Evolutionary conservation across 2,113 vertebrate genomes (phyloP), one percentile per base, ranked within the genome.

Genomic region (Lophura nycthemera): DNA sequence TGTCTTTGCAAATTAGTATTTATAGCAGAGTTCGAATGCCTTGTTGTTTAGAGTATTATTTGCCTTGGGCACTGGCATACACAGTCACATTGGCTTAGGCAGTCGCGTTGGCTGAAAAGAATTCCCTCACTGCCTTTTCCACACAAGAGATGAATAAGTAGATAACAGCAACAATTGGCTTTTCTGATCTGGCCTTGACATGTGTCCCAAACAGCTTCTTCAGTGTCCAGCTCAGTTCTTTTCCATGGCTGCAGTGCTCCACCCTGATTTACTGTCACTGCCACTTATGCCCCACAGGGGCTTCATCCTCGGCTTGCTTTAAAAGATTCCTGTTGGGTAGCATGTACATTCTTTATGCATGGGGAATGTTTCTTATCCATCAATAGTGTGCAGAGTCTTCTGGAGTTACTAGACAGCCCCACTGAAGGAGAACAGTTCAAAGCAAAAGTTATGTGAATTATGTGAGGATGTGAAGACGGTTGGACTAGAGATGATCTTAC

Each of bases 51-150:
- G 80, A 96, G 77, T 54, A 61, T 74, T 85, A 25, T 92, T 89
- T 95, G 95, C 96, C 96, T 92, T 88, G 85, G 93, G 96, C 95
- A 92, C 85, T 95, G 96, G 92, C 83, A 92, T 82, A 11, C 21
- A 52, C 27, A 25, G 29, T 64, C 36, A 64, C 52, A 32, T 56
- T 57, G 71, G 47, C 47, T 78, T 42, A 84, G 92, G 40, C 86
- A 64, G 69, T 81, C 16, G 6, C 13, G 27, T 96, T 96, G 93
- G 93, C 93, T 69, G 77, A 88, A 94, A 92, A 95, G 86, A 96
- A 93, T 96, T 94, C 90, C 77, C 73, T 92, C 88, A 94, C 80
- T 94, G 90, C 71, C 57, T 93, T 86, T 90, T 96, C 80, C 83
- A 92, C 86, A 74, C 80, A 94, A 56, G 42, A 84, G 88, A 83